Conservation (phyloP, 1,140 invertebrate genomes). For the Bombus sylvicola region DNA sequence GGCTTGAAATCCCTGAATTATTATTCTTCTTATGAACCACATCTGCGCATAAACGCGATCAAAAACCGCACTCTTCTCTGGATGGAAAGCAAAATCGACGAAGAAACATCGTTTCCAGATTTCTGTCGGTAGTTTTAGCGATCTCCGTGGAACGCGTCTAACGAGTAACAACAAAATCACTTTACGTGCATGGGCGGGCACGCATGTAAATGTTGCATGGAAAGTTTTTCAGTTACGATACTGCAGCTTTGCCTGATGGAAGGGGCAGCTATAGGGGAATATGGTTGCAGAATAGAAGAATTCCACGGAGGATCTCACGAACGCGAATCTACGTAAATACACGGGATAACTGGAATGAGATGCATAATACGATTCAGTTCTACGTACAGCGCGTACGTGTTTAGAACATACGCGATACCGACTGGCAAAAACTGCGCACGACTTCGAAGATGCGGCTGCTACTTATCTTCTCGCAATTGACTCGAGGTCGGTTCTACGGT, state of each 20-base stretch:
- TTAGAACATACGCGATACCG: not conserved
- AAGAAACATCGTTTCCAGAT: not conserved
- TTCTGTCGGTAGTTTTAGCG: not conserved
- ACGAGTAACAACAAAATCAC: constrained; percentile 21
- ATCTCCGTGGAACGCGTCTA: constrained; percentile 1
- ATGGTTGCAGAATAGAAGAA: not conserved
- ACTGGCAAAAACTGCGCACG: not conserved
- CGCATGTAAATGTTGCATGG: not conserved
- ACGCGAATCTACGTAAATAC: constrained; percentile 46
- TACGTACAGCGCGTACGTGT: not conserved
- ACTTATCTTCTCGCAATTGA: constrained; percentile 8
- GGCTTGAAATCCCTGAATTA: too few relatives aligned
- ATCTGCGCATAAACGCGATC: not conserved
- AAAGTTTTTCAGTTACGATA: constrained; percentile 40
- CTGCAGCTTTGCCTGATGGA: not conserved
- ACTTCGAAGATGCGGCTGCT: not conserved
- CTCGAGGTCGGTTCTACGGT: not conserved
- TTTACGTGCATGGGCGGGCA: not conserved
- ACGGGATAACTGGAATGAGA: constrained; percentile 26
- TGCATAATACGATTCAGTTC: constrained; percentile 12
- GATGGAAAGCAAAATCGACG: too few relatives aligned
- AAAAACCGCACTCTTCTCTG: not conserved
- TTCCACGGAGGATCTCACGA: constrained; percentile 19
- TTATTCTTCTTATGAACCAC: not conserved
- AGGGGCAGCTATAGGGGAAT: not conserved